Conservation (phyloP, 2,113 vertebrate genomes). For the Poeciliopsis retropinna region DNA sequence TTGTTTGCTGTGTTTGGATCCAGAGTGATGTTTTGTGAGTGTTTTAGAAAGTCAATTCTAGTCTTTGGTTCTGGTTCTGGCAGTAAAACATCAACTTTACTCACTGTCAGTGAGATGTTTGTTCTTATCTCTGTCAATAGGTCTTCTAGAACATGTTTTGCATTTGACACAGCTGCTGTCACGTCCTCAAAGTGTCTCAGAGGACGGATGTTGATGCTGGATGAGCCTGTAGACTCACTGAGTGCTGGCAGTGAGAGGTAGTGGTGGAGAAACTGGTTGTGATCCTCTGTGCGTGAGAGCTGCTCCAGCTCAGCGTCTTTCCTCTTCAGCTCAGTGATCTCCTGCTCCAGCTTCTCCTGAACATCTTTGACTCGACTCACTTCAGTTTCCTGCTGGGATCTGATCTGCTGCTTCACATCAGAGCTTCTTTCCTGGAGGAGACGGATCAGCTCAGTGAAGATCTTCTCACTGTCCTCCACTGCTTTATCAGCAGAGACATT, state of each 20-base stretch:
- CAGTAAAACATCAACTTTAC: not conserved
- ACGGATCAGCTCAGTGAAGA: slow-evolving; percentile 4
- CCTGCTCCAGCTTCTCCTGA: slow-evolving; percentile 12
- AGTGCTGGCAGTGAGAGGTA: slow-evolving; percentile 8
- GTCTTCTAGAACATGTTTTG: too few species aligned
- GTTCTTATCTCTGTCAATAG: not conserved
- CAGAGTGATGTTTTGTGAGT: not conserved
- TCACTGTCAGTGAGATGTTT: not conserved
- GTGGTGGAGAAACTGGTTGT: slow-evolving; percentile 6
- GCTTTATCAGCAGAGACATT: slow-evolving; percentile 23
- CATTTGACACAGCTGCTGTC: not conserved
- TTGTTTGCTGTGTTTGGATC: not conserved
- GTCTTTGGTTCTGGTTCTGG: not conserved
- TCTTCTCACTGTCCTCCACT: slow-evolving; percentile 20
- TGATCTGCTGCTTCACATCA: slow-evolving; percentile 15
- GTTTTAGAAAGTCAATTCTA: slow-evolving; percentile 6
- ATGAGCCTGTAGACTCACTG: slow-evolving; percentile 2
- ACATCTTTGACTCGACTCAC: slow-evolving; percentile 8
- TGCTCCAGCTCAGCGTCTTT: slow-evolving; percentile 3
- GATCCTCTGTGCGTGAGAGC: slow-evolving; percentile 9
- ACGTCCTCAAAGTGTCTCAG: slow-evolving; percentile 2
- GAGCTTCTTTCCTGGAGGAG: not conserved
- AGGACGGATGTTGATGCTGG: not conserved
- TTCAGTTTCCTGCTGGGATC: slow-evolving; percentile 16
- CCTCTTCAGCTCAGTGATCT: slow-evolving; percentile 13